Conservation (phyloP, 2,797 vertebrate species). For the Remorina albescens region DNA sequence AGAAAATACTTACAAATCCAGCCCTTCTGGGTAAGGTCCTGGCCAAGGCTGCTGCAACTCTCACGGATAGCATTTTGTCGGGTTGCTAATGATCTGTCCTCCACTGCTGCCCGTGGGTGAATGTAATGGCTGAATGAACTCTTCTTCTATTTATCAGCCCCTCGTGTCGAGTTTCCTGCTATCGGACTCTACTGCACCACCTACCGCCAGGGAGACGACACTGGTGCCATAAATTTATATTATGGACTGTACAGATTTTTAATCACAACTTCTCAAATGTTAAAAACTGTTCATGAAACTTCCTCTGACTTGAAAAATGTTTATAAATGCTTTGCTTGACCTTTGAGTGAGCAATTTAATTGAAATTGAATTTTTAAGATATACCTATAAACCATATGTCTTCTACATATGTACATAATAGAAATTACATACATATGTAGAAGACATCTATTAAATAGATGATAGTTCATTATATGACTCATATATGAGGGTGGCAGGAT, state of each 20-base stretch:
- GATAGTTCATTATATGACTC: too few species aligned
- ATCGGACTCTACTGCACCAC: conserved; percentile 25
- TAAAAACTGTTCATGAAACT: too few species aligned
- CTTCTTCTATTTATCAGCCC: conserved; percentile 75
- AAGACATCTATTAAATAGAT: too few species aligned
- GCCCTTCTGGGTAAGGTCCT: conserved; percentile 90
- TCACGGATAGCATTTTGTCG: conserved; percentile 90
- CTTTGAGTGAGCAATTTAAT: too few species aligned
- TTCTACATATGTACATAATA: too few species aligned
- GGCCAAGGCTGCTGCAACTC: conserved; percentile 90
- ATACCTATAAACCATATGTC: too few species aligned
- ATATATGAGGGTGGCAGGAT: too few species aligned
- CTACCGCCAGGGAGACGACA: conserved; percentile 25
- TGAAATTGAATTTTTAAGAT: too few species aligned
- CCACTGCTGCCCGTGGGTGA: conserved; percentile 65
- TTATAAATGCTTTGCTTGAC: too few species aligned
- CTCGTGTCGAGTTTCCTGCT: neutral
- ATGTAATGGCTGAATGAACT: conserved; percentile 80
- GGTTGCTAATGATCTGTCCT: conserved; percentile 77
- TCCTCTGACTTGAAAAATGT: too few species aligned
- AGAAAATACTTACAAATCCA: conserved; percentile 90
- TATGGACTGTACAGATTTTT: neutral
- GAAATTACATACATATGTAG: too few species aligned
- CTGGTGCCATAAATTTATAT: neutral
- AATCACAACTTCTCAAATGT: neutral